These are phyloP conservation scores for Xestobium rufovillosum DNA, from an alignment of 2,888 invertebrate species.

Conservation along the genomic window DNA sequence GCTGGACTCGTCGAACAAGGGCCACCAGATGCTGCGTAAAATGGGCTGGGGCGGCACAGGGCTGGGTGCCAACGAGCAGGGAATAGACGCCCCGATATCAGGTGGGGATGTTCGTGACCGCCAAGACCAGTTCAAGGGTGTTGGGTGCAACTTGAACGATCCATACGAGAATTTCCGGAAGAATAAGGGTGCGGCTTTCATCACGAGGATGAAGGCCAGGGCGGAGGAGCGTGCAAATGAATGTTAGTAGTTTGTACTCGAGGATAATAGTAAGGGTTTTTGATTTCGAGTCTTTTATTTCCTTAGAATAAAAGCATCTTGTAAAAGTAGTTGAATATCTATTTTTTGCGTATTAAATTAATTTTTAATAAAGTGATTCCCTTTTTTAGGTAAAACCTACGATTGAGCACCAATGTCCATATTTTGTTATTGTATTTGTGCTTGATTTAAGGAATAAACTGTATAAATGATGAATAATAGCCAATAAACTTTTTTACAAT, in stretches of 20 bases:
- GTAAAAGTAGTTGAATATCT: not conserved
- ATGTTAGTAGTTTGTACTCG: conserved; percentile 32
- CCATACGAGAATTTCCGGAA: conserved; percentile 97
- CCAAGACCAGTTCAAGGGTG: conserved; percentile 89
- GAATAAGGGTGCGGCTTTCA: conserved; percentile 91
- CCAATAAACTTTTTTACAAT: too few species aligned
- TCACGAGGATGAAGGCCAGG: conserved; percentile 86
- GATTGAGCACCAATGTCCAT: too few species aligned
- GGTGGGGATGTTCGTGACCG: conserved; percentile 86
- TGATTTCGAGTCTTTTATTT: too few species aligned
- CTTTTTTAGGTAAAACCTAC: too few species aligned
- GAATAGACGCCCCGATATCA: conserved; percentile 89
- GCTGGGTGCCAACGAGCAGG: conserved; percentile 89
- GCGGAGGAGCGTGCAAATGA: conserved; percentile 64
- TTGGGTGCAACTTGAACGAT: conserved; percentile 88
- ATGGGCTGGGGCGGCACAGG: conserved; percentile 99
- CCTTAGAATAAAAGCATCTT: not conserved
- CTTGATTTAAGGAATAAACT: too few species aligned
- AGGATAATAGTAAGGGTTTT: conserved; percentile 7
- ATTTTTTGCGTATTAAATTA: too few species aligned
- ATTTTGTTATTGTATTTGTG: too few species aligned
- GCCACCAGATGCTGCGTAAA: conserved; percentile 92
- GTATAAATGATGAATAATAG: too few species aligned
- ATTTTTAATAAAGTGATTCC: too few species aligned
- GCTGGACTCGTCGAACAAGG: conserved; percentile 86